Evolutionary conservation across 2,888 invertebrate species (phyloP).

Genomic region (Sceliomorpha sp.): DNA sequence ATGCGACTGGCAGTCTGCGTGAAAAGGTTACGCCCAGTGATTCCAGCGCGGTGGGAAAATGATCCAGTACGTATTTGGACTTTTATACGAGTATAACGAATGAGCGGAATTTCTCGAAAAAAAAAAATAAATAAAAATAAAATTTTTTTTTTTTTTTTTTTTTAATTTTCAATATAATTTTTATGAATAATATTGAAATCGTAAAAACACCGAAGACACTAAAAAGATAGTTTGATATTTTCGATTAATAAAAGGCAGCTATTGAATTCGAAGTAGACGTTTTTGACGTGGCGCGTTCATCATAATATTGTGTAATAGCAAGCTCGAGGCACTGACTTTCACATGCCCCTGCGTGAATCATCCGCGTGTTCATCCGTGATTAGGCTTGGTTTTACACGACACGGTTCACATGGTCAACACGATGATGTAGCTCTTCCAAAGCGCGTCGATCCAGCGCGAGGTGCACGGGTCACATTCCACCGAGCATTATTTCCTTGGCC

Average conservation of each 20-base stretch:
- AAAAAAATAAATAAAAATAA: slow-evolving; percentile 8
- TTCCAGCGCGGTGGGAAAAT: slow-evolving; percentile 90
- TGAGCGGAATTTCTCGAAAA: too few relatives aligned
- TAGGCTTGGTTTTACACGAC: slow-evolving; percentile 54
- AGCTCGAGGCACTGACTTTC: slow-evolving; percentile 32
- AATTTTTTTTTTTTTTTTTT: slow-evolving; percentile 6
- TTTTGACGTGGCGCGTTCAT: slow-evolving; percentile 28
- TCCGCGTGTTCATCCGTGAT: slow-evolving; percentile 49
- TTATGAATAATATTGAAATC: too few relatives aligned
- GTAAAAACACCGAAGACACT: too few relatives aligned
- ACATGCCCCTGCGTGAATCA: slow-evolving; percentile 57
- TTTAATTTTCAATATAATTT: slow-evolving; percentile 8
- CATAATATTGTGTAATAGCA: slow-evolving; percentile 36
- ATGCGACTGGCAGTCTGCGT: slow-evolving; percentile 96
- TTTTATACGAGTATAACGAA: too few relatives aligned
- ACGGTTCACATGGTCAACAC: slow-evolving; percentile 58
- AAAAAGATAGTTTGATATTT: background rate
- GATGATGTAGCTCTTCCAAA: slow-evolving; percentile 63
- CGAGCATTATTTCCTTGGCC: slow-evolving; percentile 76
- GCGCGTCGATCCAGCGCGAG: slow-evolving; percentile 69
- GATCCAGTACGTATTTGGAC: slow-evolving; percentile 86
- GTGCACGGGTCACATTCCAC: slow-evolving; percentile 79
- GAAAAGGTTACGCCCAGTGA: slow-evolving; percentile 90
- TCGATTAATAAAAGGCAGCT: background rate
- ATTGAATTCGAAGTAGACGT: slow-evolving; percentile 9